Conservation (phyloP, 2,113 vertebrate species). For the Sigmodon hispidus region DNA sequence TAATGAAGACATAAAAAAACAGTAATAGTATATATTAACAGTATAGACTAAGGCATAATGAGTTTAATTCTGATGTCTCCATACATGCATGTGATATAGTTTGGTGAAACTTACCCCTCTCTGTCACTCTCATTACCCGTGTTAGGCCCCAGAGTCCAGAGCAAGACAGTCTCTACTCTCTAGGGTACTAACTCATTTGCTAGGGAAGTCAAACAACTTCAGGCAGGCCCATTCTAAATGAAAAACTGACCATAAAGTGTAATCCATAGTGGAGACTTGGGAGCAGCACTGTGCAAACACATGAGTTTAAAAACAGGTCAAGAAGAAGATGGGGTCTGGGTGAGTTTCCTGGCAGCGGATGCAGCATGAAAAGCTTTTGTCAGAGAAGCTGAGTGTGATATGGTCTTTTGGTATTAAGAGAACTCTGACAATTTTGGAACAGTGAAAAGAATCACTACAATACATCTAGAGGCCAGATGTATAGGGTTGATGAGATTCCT, state of each 20-base stretch:
- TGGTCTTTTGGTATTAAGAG: not conserved
- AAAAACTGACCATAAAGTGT: too few species aligned
- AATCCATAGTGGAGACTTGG: not conserved
- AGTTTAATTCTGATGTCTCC: not conserved
- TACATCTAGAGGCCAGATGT: not conserved
- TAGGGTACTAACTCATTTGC: not conserved
- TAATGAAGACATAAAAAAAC: not conserved
- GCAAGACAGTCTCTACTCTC: not conserved
- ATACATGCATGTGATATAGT: not conserved
- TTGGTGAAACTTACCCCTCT: not conserved
- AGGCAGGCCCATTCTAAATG: not conserved
- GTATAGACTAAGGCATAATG: not conserved
- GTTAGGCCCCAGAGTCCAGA: not conserved
- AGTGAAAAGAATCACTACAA: not conserved
- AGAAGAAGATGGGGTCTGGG: not conserved
- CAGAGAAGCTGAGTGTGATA: not conserved
- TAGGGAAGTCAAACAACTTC: not conserved
- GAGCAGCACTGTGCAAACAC: not conserved
- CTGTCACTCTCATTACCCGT: not conserved
- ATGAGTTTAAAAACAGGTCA: not conserved
- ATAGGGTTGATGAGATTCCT: not conserved
- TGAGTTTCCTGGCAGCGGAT: not conserved
- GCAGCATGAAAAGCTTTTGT: not conserved
- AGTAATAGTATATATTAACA: not conserved
- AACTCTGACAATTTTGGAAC: not conserved